A percentile compares a stretch with the other conserved stretches of the same genome.
Conservation (phyloP, 2,888 invertebrate species). For the Subacronicta megacephala region DNA sequence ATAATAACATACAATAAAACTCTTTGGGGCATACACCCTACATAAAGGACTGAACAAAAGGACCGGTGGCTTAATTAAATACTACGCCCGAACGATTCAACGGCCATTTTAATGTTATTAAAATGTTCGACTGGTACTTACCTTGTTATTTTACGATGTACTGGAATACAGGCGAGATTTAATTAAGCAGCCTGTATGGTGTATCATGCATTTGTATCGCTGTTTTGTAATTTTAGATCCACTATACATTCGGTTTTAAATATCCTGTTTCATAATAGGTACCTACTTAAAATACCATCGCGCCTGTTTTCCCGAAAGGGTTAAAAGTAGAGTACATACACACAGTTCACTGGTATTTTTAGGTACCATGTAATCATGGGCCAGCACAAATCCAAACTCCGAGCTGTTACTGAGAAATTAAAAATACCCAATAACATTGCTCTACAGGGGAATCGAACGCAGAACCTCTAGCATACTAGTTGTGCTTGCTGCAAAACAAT, state of each 20-base stretch:
- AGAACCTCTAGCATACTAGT: too few species aligned
- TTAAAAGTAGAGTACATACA: too few species aligned
- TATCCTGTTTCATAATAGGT: neutral
- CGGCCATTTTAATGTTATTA: constrained; percentile 87
- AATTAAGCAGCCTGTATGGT: constrained; percentile 71
- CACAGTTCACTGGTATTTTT: too few species aligned
- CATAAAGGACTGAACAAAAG: constrained; percentile 75
- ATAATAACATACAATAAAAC: constrained; percentile 82
- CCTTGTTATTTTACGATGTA: constrained; percentile 80
- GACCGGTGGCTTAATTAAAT: constrained; percentile 83
- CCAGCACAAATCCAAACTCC: too few species aligned
- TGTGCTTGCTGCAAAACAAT: too few species aligned
- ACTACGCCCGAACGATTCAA: constrained; percentile 78
- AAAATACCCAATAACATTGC: too few species aligned
- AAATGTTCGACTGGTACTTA: constrained; percentile 84
- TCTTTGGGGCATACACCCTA: constrained; percentile 65
- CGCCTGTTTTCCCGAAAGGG: too few species aligned
- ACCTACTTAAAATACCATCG: too few species aligned
- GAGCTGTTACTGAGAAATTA: too few species aligned
- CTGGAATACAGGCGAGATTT: constrained; percentile 77
- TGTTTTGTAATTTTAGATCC: constrained; percentile 30
- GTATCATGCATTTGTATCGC: constrained; percentile 57
- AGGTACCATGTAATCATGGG: too few species aligned
- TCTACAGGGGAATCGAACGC: too few species aligned
- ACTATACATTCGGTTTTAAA: constrained; percentile 18